Conservation (phyloP, 2,113 vertebrate genomes). For the Cygnus buccinator region DNA sequence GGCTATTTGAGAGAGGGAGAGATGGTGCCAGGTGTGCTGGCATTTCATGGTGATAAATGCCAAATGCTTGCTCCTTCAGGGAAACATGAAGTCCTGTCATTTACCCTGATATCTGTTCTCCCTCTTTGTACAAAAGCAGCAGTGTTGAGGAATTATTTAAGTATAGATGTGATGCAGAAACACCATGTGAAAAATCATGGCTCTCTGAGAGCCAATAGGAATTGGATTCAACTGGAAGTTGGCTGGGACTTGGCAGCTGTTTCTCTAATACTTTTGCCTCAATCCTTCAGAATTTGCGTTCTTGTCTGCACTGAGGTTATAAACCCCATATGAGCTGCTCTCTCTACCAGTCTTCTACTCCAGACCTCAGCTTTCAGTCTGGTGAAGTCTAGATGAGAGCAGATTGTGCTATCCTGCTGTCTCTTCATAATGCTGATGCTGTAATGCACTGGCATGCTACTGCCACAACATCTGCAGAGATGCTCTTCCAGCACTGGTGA, state of each 20-base stretch:
- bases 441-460: neutral
- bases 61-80: neutral
- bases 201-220: neutral
- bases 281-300: neutral
- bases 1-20: neutral
- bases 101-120: neutral
- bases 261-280: neutral
- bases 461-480: neutral
- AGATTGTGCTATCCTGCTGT: conserved; percentile 21
- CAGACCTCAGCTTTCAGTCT: neutral
- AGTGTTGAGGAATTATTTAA: neutral
- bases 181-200: neutral
- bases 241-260: neutral
- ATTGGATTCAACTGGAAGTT: neutral
- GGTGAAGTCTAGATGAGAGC: neutral
- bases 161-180: neutral
- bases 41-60: neutral
- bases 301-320: neutral
- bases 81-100: neutral
- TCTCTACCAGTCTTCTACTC: neutral
- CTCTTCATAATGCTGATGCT: neutral
- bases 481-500: neutral
- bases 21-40: neutral
- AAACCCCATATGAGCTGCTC: neutral
- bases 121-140: neutral